Percentiles rank a stretch among this genome's conserved stretches.
Conservation (phyloP, 2,888 invertebrate species). For the Drosophila percnosoma region DNA sequence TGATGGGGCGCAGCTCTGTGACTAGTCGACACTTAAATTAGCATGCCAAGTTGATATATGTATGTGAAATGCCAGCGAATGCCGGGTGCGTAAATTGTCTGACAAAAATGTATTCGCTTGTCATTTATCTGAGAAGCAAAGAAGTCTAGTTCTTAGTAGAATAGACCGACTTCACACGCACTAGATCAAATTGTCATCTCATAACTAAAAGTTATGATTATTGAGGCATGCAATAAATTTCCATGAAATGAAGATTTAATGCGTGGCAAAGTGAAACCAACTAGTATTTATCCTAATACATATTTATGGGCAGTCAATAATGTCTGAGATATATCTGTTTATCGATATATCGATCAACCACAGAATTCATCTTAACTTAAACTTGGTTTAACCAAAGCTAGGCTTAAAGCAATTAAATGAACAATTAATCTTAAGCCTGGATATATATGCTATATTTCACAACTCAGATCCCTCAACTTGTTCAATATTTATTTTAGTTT, state of each 20-base stretch:
- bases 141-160: not conserved
- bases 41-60: slow-evolving; percentile 35
- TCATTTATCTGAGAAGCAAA: slow-evolving; percentile 39
- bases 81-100: slow-evolving; percentile 40
- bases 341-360: not conserved
- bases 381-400: not conserved
- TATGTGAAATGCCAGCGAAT: slow-evolving; percentile 20
- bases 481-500: slow-evolving; percentile 49
- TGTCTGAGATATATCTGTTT: not conserved
- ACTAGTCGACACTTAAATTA: slow-evolving; percentile 46
- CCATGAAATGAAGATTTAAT: not conserved
- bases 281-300: not conserved
- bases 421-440: slow-evolving; percentile 3
- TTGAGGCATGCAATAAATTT: not conserved
- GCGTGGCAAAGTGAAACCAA: not conserved
- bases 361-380: too few relatives aligned
- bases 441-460: not conserved
- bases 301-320: not conserved
- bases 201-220: slow-evolving; percentile 32
- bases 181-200: slow-evolving; percentile 37
- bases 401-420: slow-evolving; percentile 10
- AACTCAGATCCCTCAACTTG: slow-evolving; percentile 14
- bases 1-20: slow-evolving; percentile 28
- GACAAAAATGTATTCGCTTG: slow-evolving; percentile 48
- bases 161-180: not conserved